A percentile compares a stretch with the other conserved stretches of the same genome.
Conservation (phyloP, 1,140 invertebrate genomes). For the Schlechtendalia chinensis region DNA sequence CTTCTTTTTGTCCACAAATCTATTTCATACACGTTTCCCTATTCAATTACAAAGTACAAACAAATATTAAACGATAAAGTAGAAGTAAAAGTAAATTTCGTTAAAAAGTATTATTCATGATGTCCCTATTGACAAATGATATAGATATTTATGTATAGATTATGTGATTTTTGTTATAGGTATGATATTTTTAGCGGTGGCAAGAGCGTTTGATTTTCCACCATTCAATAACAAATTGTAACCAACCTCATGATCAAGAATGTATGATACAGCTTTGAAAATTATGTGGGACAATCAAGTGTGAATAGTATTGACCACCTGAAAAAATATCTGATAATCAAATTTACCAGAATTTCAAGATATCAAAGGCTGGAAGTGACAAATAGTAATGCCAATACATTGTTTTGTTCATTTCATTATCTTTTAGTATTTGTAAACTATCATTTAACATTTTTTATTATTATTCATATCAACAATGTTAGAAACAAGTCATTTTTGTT, state of each 20-base stretch:
- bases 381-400: conserved; percentile 71
- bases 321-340: conserved; percentile 62
- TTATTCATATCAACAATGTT: conserved; percentile 62
- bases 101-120: not conserved
- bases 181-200: not conserved
- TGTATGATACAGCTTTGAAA: too few relatives aligned
- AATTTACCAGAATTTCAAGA: conserved; percentile 71
- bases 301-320: conserved; percentile 96
- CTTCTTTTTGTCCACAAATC: too few relatives aligned
- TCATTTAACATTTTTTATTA: not conserved
- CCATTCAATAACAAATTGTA: not conserved
- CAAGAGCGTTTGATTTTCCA: not conserved
- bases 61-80: too few relatives aligned
- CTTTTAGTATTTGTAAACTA: conserved; percentile 62
- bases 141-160: not conserved
- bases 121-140: not conserved
- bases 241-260: too few relatives aligned
- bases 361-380: conserved; percentile 80
- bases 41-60: too few relatives aligned
- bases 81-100: too few relatives aligned
- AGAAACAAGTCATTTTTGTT: conserved; percentile 80
- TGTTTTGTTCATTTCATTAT: conserved; percentile 58
- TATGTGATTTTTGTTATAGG: not conserved
- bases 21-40: too few relatives aligned
- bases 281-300: conserved; percentile 91